phyloP scores from a whole-genome alignment of 2,888 invertebrate genomes.

The Stenolophus ochropezus region DNA sequence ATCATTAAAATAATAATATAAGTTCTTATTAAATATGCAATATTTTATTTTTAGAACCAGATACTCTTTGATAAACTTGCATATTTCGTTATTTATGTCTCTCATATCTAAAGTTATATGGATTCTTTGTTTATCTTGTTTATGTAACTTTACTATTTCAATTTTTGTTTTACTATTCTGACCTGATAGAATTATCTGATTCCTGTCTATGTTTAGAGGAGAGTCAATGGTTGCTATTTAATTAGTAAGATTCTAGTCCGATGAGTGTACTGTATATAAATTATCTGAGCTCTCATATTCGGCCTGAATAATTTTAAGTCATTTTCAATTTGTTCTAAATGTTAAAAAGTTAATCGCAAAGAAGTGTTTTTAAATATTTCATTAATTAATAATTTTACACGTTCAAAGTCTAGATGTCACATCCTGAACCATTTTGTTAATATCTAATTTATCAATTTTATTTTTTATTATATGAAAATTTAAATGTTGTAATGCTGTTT shows the following conservation, averaged over 20 bases:
- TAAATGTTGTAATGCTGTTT: not conserved
- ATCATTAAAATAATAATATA: too few species aligned
- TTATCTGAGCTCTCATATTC: not conserved
- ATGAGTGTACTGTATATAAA: not conserved
- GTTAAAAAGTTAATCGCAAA: not conserved
- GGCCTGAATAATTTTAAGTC: not conserved
- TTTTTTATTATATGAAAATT: not conserved
- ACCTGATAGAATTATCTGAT: not conserved
- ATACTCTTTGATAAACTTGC: too few species aligned
- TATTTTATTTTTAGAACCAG: too few species aligned
- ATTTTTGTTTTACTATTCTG: too few species aligned
- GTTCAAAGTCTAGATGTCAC: not conserved
- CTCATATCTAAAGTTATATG: too few species aligned
- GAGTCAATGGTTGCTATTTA: not conserved
- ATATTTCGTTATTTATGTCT: too few species aligned
- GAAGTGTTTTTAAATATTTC: not conserved
- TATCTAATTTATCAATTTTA: not conserved
- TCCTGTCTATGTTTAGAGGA: not conserved
- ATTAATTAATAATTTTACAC: not conserved
- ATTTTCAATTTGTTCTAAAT: constrained; percentile 2
- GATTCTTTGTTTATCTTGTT: too few species aligned
- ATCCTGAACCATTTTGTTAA: not conserved
- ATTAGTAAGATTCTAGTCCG: not conserved
- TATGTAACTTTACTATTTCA: too few species aligned
- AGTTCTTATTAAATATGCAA: too few species aligned